phyloP scores from a whole-genome alignment of 2,797 vertebrate species.

The Pterois miles region DNA sequence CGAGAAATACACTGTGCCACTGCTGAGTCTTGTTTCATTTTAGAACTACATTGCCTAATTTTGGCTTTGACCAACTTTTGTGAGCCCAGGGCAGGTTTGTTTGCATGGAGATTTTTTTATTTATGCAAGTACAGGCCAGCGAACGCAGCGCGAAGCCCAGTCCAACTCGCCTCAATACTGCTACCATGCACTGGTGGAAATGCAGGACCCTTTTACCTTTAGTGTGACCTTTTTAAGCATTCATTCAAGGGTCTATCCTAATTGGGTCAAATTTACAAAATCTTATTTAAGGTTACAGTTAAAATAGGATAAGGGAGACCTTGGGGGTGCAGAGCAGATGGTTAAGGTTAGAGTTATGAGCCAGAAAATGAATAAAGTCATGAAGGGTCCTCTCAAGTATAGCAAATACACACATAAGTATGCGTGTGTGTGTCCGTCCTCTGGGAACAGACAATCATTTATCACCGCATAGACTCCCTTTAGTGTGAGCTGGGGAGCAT shows the following conservation, averaged over 20 bases:
- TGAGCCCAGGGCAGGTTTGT: no score
- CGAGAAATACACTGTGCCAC: no score
- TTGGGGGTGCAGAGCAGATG: constrained; percentile 6
- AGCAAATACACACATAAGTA: neutral
- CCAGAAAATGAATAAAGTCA: constrained; percentile 9
- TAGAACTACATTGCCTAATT: no score
- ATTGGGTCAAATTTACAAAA: neutral
- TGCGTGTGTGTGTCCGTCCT: constrained; percentile 2
- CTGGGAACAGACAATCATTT: constrained; percentile 47
- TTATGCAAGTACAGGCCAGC: no score
- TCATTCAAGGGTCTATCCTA: neutral
- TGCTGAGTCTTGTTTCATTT: no score
- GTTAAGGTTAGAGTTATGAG: neutral
- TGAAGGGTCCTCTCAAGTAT: neutral
- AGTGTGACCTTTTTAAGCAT: neutral
- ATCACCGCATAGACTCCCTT: constrained; percentile 49
- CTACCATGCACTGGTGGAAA: no score
- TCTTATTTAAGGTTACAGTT: neutral
- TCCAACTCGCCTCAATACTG: no score
- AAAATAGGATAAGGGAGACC: constrained; percentile 3
- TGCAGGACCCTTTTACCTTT: no score
- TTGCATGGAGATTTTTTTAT: no score
- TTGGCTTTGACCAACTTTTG: no score
- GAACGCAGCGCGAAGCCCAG: no score
- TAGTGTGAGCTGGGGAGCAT: constrained; percentile 36